Evolutionary conservation across 2,113 vertebrate species (phyloP).

Genomic region (Macrotus californicus): DNA sequence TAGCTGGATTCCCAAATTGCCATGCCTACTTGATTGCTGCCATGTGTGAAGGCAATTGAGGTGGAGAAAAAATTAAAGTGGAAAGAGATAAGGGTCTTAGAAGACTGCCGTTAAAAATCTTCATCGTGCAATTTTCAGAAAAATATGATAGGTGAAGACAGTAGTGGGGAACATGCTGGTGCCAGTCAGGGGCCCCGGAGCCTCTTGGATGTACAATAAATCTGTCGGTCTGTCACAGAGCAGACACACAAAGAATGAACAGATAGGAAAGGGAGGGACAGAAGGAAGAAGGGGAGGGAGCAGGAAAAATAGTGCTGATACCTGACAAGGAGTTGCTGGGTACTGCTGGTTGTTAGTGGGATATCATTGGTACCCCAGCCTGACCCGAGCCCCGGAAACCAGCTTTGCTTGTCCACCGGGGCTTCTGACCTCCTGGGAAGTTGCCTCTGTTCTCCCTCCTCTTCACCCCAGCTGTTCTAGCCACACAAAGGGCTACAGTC

Average conservation of each 20-base stretch:
- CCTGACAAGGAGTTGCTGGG: not conserved
- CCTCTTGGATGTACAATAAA: not conserved
- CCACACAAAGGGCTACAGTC: slow-evolving; percentile 46
- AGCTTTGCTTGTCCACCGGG: not conserved
- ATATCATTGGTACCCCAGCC: not conserved
- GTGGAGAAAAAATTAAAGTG: not conserved
- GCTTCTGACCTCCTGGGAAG: not conserved
- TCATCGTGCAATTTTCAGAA: not conserved
- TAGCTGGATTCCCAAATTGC: not conserved
- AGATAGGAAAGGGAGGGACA: not conserved
- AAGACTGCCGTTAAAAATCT: not conserved
- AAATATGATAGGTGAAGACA: not conserved
- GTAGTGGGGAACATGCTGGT: not conserved
- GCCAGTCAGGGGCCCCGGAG: not conserved
- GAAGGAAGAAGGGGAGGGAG: not conserved
- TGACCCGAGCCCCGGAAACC: not conserved
- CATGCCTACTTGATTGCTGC: not conserved
- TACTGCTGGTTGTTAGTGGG: not conserved
- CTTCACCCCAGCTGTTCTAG: not conserved
- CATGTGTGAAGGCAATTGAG: not conserved
- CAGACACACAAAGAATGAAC: not conserved
- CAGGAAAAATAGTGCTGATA: not conserved
- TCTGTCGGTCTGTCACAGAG: not conserved
- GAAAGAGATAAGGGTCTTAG: not conserved
- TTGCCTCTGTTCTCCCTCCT: not conserved